Evolutionary conservation across 2,888 invertebrate species (phyloP).

Genomic region (Napeogenes inachia): DNA sequence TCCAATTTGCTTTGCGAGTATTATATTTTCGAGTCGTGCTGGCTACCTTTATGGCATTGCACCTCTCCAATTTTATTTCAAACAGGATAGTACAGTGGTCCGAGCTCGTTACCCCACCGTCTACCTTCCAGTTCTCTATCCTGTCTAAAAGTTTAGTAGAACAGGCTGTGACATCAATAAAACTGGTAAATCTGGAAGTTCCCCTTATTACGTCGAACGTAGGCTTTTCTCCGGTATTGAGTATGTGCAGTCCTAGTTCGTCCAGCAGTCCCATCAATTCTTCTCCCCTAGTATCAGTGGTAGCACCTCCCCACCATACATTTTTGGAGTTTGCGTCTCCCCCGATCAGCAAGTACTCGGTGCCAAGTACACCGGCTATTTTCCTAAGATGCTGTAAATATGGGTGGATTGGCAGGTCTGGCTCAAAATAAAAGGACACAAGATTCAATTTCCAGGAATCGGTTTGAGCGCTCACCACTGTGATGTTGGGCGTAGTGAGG

Average conservation of each 20-base stretch:
- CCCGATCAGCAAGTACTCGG: too few relatives aligned
- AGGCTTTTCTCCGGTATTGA: constrained; percentile 17
- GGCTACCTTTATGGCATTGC: background rate
- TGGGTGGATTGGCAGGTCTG: constrained; percentile 11
- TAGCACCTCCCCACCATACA: too few relatives aligned
- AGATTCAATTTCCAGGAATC: constrained; percentile 16
- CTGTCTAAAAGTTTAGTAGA: background rate
- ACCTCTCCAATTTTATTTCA: background rate
- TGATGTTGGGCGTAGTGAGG: constrained; percentile 14
- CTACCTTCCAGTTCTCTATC: constrained; percentile 15
- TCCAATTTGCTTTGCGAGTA: constrained; percentile 23
- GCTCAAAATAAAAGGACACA: constrained; percentile 22
- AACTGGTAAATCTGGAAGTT: constrained; percentile 7
- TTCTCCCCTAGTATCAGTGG: constrained; percentile 24
- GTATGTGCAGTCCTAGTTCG: constrained; percentile 10
- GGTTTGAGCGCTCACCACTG: constrained; percentile 10
- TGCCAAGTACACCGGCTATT: too few relatives aligned
- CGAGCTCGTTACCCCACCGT: constrained; percentile 12
- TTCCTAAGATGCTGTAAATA: too few relatives aligned
- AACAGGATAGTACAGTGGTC: constrained; percentile 23
- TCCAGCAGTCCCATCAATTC: constrained; percentile 9
- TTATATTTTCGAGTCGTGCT: constrained; percentile 19
- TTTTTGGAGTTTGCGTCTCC: too few relatives aligned
- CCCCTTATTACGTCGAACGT: constrained; percentile 25
- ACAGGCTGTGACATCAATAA: constrained; percentile 12